phyloP scores from a whole-genome alignment of 2,888 invertebrate genomes.

The Troilus luridus region DNA sequence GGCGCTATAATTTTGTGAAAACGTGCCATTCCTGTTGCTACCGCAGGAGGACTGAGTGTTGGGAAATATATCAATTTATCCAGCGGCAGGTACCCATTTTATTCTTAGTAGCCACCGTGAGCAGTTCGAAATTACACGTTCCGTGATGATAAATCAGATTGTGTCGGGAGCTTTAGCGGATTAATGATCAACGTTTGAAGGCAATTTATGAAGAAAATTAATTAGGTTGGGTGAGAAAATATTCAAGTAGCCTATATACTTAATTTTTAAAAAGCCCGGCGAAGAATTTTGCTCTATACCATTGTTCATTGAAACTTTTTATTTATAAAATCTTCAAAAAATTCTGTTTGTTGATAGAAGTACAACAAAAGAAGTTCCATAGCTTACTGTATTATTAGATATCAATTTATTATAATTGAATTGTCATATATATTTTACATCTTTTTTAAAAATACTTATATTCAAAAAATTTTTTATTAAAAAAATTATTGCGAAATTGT shows the following conservation, averaged over 20 bases:
- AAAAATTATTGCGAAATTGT: too few relatives aligned
- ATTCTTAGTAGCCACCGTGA: background rate
- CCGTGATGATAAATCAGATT: background rate
- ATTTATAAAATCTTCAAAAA: too few relatives aligned
- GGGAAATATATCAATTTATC: background rate
- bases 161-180: background rate
- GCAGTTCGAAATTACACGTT: background rate
- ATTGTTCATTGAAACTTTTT: background rate
- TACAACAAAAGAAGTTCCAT: too few relatives aligned
- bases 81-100: background rate
- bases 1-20: slow-evolving; percentile 1
- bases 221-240: background rate
- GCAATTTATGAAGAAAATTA: background rate
- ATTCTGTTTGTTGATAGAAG: too few relatives aligned
- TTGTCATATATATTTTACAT: too few relatives aligned
- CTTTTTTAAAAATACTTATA: too few relatives aligned
- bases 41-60: background rate
- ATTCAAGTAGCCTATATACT: background rate
- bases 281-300: background rate
- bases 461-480: too few relatives aligned
- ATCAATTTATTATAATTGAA: too few relatives aligned
- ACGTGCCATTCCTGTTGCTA: background rate
- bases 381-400: too few relatives aligned
- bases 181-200: background rate
- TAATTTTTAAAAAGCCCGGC: background rate